Percentiles rank a stretch among this genome's conserved stretches.
Evolutionary conservation across 1,140 invertebrate genomes (phyloP).

Genomic region (Halesus radiatus): DNA sequence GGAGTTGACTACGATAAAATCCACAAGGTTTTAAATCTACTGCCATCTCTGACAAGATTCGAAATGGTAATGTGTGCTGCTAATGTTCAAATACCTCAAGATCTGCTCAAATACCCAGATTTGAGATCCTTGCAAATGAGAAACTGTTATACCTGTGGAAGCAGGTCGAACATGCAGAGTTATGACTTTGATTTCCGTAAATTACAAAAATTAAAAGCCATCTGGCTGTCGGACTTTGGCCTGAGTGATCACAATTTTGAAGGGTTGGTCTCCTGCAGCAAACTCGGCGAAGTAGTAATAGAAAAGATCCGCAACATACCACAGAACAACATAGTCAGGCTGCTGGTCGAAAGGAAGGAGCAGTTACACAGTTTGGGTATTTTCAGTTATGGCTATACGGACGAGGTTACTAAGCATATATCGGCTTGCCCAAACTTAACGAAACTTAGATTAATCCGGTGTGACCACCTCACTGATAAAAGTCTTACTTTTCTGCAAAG

Average conservation of each 20-base stretch:
- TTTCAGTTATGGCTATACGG: conserved; percentile 63
- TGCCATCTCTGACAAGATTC: conserved; percentile 6
- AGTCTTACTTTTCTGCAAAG: conserved; percentile 61
- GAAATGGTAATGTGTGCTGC: conserved; percentile 19
- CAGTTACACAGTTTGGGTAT: conserved; percentile 63
- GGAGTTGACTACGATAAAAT: conserved; percentile 1
- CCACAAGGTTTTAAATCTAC: background rate
- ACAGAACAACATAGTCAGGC: conserved; percentile 61
- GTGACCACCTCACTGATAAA: conserved; percentile 65
- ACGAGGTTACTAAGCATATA: conserved; percentile 61
- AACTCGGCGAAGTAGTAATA: conserved; percentile 64
- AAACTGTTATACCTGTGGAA: conserved; percentile 5
- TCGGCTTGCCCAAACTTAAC: conserved; percentile 61
- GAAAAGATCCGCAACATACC: conserved; percentile 64
- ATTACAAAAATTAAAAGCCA: conserved; percentile 62
- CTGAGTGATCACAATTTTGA: conserved; percentile 62
- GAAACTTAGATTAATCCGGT: conserved; percentile 65
- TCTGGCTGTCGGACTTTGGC: conserved; percentile 67
- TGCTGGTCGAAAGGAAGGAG: conserved; percentile 61
- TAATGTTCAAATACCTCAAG: background rate
- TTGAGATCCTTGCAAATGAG: conserved; percentile 4
- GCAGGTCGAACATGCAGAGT: background rate
- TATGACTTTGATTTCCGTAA: conserved; percentile 60
- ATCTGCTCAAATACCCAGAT: conserved; percentile 7
- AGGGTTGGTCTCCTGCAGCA: conserved; percentile 61